Conservation (phyloP, 2,113 vertebrate genomes). For the Scomber scombrus region DNA sequence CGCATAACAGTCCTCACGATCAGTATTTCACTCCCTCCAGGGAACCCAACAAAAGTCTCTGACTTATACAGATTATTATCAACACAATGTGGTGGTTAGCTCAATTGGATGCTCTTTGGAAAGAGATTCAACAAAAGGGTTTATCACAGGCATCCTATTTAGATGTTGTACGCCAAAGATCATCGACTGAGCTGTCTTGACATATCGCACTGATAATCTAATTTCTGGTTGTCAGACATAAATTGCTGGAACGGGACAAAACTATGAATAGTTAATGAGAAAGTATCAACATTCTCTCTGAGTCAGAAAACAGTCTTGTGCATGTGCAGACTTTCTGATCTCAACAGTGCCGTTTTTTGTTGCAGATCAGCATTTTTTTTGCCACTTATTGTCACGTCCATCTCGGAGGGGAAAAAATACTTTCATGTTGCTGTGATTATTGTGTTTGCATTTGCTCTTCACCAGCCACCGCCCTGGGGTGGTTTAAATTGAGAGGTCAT, state of each 20-base stretch:
- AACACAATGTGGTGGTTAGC: conserved; percentile 48
- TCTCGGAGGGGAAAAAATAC: conserved; percentile 36
- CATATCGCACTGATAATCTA: conserved; percentile 66
- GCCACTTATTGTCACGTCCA: conserved; percentile 22
- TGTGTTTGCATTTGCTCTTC: conserved; percentile 38
- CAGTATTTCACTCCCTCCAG: conserved; percentile 78
- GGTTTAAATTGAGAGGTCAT: conserved; percentile 36
- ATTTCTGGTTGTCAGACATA: conserved; percentile 66
- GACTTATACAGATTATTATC: conserved; percentile 74
- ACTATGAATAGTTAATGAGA: conserved; percentile 65
- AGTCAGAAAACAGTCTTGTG: conserved; percentile 39
- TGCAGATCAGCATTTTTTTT: conserved; percentile 28
- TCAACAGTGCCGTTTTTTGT: conserved; percentile 26
- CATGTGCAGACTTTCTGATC: conserved; percentile 30
- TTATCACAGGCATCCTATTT: conserved; percentile 61
- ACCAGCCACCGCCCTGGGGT: conserved; percentile 19
- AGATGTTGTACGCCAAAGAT: conserved; percentile 54
- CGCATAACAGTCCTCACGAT: conserved; percentile 72
- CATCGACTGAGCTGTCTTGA: conserved; percentile 42
- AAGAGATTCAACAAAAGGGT: conserved; percentile 60
- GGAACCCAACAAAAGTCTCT: conserved; percentile 72
- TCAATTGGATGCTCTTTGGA: conserved; percentile 56
- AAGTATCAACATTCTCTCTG: conserved; percentile 31
- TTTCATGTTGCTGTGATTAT: conserved; percentile 33
- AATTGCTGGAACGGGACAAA: conserved; percentile 59